These are phyloP conservation scores for Parnassius orleans DNA, from an alignment of 2,888 invertebrate species.

Conservation along the genomic window DNA sequence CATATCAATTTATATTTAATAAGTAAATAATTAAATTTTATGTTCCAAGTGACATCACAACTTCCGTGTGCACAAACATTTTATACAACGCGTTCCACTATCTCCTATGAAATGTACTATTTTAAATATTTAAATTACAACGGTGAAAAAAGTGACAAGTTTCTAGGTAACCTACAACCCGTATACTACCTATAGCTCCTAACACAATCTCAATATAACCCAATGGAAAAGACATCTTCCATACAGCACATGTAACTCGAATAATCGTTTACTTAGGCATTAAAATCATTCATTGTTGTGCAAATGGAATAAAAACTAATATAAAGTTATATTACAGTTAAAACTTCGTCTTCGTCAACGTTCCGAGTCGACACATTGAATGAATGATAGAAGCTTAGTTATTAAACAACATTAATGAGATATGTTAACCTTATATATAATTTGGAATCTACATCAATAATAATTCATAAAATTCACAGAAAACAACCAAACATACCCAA, in stretches of 20 bases:
- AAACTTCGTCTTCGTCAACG: too few species aligned
- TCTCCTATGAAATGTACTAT: not conserved
- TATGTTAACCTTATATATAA: conserved; percentile 54
- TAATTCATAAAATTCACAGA: conserved; percentile 44
- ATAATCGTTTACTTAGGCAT: too few species aligned
- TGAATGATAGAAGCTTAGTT: conserved; percentile 35
- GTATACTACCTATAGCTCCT: not conserved
- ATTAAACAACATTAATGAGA: conserved; percentile 52
- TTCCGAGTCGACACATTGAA: not conserved
- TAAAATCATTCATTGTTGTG: too few species aligned
- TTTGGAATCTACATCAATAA: conserved; percentile 42
- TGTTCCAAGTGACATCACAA: conserved; percentile 63
- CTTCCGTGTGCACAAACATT: conserved; percentile 28
- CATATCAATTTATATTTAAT: conserved; percentile 45
- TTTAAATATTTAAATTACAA: not conserved
- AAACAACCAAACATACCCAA: conserved; percentile 33
- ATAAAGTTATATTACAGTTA: not conserved
- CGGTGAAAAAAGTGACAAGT: not conserved
- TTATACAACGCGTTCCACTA: not conserved
- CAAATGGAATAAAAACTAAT: not conserved
- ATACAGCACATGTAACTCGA: too few species aligned
- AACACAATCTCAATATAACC: too few species aligned
- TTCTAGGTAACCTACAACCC: not conserved
- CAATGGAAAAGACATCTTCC: too few species aligned
- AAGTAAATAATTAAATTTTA: conserved; percentile 38